These are phyloP conservation scores for Phyllotis vaccarum DNA, from an alignment of 2,797 vertebrate genomes.

Conservation along the genomic window DNA sequence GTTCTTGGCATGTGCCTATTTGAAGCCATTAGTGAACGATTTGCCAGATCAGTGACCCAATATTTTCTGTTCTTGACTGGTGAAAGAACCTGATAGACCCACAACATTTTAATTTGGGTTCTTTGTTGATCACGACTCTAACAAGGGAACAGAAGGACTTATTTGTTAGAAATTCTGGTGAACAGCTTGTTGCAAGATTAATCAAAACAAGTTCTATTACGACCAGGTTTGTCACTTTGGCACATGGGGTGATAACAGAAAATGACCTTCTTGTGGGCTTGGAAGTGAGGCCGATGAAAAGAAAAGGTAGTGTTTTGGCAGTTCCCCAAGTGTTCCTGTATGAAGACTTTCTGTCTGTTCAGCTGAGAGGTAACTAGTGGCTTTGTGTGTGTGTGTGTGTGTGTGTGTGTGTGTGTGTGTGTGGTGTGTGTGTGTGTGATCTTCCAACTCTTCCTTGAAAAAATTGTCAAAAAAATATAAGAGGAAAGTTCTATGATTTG, in stretches of 20 bases:
- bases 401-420: too few relatives aligned
- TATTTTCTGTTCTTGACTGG: constrained; percentile 34
- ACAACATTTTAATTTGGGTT: constrained; percentile 72
- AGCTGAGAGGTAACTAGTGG: not conserved
- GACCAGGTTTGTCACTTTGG: constrained; percentile 60
- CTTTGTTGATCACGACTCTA: constrained; percentile 76
- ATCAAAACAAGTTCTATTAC: constrained; percentile 78
- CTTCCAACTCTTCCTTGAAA: constrained; percentile 43
- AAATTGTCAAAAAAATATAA: constrained; percentile 45
- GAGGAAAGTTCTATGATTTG: not conserved
- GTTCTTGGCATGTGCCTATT: not conserved
- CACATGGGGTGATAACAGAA: constrained; percentile 22
- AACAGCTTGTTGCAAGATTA: constrained; percentile 77
- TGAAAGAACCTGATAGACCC: constrained; percentile 52
- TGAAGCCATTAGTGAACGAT: not conserved
- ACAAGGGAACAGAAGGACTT: constrained; percentile 79
- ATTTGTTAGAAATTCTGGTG: constrained; percentile 78
- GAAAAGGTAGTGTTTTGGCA: not conserved
- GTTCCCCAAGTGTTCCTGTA: not conserved
- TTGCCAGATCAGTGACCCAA: not conserved
- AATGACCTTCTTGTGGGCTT: constrained; percentile 38
- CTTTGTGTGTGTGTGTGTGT: too few relatives aligned
- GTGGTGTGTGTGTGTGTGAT: constrained; percentile 33
- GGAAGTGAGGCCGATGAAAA: not conserved
- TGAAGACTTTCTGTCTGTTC: not conserved